These are phyloP conservation scores for Cephalopholis sonnerati DNA, from an alignment of 2,113 vertebrate genomes.

Conservation along the genomic window DNA sequence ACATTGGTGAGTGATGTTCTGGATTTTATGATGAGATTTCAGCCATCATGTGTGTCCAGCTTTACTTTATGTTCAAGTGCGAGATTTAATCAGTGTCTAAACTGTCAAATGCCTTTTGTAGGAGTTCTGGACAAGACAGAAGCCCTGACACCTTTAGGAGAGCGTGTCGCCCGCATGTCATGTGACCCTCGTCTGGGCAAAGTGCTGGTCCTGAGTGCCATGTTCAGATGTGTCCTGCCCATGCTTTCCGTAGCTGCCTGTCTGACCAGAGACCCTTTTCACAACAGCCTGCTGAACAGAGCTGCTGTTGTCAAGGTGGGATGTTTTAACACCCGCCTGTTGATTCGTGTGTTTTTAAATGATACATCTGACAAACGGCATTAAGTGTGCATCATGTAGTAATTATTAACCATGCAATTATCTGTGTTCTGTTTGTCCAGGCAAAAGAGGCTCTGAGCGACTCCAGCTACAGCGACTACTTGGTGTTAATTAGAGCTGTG, in stretches of 20 bases:
- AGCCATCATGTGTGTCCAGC: not conserved
- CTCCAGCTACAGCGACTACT: slow-evolving; percentile 91
- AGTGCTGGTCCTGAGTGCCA: slow-evolving; percentile 90
- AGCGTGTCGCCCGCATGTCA: slow-evolving; percentile 91
- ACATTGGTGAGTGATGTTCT: slow-evolving; percentile 87
- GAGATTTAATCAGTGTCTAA: not conserved
- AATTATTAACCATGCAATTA: not conserved
- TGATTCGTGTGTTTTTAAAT: not conserved
- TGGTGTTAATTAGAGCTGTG: slow-evolving; percentile 89
- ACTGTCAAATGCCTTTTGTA: slow-evolving; percentile 48
- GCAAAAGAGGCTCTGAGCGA: slow-evolving; percentile 89
- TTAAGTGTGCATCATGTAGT: not conserved
- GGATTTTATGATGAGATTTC: not conserved
- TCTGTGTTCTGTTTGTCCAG: slow-evolving; percentile 75
- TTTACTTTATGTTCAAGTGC: not conserved
- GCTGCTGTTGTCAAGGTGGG: slow-evolving; percentile 89
- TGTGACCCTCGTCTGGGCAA: slow-evolving; percentile 96
- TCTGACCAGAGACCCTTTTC: slow-evolving; percentile 95
- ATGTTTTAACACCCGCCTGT: not conserved
- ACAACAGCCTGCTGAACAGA: slow-evolving; percentile 94
- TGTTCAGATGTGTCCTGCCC: slow-evolving; percentile 93
- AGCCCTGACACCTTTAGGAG: slow-evolving; percentile 91
- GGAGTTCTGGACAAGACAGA: slow-evolving; percentile 92
- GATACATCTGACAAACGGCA: not conserved
- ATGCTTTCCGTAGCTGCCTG: slow-evolving; percentile 92